These are phyloP conservation scores for Delphinapterus leucas DNA, from an alignment of 2,113 vertebrate genomes.

Conservation along the genomic window DNA sequence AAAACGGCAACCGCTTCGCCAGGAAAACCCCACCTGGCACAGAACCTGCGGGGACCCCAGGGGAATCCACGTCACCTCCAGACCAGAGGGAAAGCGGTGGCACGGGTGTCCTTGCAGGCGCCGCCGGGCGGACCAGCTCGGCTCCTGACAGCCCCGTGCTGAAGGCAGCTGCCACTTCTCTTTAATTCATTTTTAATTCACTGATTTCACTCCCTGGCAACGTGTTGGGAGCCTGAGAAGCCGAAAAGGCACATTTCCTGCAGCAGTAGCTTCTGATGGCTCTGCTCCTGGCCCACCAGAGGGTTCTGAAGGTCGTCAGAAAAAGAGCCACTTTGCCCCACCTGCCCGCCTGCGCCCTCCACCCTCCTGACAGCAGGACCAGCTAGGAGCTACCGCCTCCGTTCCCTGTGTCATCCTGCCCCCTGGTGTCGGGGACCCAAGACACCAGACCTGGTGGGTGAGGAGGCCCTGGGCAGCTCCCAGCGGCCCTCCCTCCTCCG, in stretches of 20 bases:
- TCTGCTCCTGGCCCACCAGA: too few species aligned
- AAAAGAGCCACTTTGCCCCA: not conserved
- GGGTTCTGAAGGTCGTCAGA: not conserved
- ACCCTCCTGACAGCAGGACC: not conserved
- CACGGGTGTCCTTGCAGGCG: rapidly evolving
- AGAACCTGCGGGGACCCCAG: rapidly evolving
- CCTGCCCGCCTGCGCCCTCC: rapidly evolving
- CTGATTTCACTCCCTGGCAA: not conserved
- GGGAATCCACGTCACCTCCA: too few species aligned
- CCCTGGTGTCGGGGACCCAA: slow-evolving; percentile 65
- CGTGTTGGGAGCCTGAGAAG: not conserved
- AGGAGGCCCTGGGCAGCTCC: rapidly evolving
- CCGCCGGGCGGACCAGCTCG: rapidly evolving
- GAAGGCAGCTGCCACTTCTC: not conserved
- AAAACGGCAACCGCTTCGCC: not conserved
- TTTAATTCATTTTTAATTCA: not conserved
- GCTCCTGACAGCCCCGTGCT: rapidly evolving
- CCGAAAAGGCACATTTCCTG: not conserved
- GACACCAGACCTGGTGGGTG: rapidly evolving
- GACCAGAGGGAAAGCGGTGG: not conserved
- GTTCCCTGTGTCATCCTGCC: slow-evolving; percentile 73
- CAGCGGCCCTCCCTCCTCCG: rapidly evolving
- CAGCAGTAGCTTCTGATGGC: not conserved
- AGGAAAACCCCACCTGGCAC: not conserved
- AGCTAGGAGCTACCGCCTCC: too few species aligned